Conservation (phyloP, 2,888 invertebrate species). For the Sesamia inferens region DNA sequence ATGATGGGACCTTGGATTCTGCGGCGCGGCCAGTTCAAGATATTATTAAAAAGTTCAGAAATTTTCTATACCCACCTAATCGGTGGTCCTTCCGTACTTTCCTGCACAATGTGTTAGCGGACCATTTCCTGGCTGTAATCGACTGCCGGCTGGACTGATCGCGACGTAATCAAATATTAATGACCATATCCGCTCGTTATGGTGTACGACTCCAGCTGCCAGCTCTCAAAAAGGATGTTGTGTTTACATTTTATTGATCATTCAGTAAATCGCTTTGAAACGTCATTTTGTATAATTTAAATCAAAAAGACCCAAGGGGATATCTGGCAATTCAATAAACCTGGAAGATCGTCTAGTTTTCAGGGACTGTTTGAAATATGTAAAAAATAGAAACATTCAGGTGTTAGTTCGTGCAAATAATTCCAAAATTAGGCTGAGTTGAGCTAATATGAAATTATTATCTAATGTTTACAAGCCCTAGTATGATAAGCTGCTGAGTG, state of each 20-base stretch:
- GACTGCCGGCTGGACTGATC: constrained; percentile 76
- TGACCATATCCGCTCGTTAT: constrained; percentile 63
- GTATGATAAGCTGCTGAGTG: too few relatives aligned
- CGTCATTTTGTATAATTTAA: neutral
- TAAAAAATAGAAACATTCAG: neutral
- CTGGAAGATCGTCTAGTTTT: neutral
- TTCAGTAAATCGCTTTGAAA: neutral
- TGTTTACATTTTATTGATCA: constrained; percentile 39
- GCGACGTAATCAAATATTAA: constrained; percentile 73
- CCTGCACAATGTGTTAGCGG: constrained; percentile 31
- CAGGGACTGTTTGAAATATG: neutral
- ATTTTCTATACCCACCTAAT: neutral
- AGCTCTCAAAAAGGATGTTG: constrained; percentile 1
- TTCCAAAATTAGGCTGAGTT: neutral
- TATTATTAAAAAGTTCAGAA: neutral
- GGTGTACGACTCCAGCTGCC: constrained; percentile 32
- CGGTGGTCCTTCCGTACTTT: constrained; percentile 24
- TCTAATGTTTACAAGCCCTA: neutral
- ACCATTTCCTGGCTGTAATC: constrained; percentile 82
- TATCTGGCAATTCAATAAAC: neutral
- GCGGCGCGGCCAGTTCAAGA: neutral
- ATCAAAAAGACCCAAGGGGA: neutral
- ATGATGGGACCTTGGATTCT: neutral
- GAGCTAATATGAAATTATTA: neutral
- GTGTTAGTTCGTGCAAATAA: neutral